Base-by-base conservation (phyloP, 1,140 invertebrate species). In the Theocolax elegans region DNA sequence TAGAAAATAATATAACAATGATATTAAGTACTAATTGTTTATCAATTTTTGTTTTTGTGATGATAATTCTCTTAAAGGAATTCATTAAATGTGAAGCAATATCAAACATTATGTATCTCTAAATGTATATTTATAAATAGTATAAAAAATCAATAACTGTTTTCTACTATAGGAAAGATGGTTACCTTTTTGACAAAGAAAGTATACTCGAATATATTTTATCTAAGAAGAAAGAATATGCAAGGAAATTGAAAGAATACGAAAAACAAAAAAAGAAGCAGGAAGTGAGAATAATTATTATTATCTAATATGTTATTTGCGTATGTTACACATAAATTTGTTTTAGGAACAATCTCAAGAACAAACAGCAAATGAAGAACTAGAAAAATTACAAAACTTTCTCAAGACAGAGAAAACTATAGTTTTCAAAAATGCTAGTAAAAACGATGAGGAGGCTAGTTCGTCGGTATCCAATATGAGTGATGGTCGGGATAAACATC, bases 141-240 rank as follows among this genome's bases (percentile, higher is more conserved):
- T n/a, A n/a, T n/a, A n/a, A n/a, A n/a, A n/a, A n/a, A n/a, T n/a
- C n/a, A n/a, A n/a, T n/a, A n/a, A n/a, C n/a, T n/a, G n/a, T n/a
- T n/a, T n/a, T n/a, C n/a, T 65, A 54, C 84, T 84, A n/a, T 60
- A 94, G 93, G 8, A 91, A 92, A 81, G 94, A 99, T 80, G 98
- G 98, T 0, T 97, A 93, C 82, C 87, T 99, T 0, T 99, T 95
- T 86, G 98, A 99, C 77, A 98, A 99, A 82, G 97, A 99, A 90
- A 93, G 97, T 2, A 96, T 99, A 74, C 81, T 99, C 9, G 93
- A 98, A 81, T 99, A 99, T 76, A 94, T 99, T 60, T 89, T 99
- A 35, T 90, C 94, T 1, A 98, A 99, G 82, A 99, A 99, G 80
- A 94, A 91, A 77, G 96, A 98, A 84, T 95, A 96, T 75, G 91